A percentile compares a stretch with the other conserved stretches of the same genome.
Evolutionary conservation across 2,888 invertebrate species (phyloP).

Genomic region (Meliscaeva auricollis): DNA sequence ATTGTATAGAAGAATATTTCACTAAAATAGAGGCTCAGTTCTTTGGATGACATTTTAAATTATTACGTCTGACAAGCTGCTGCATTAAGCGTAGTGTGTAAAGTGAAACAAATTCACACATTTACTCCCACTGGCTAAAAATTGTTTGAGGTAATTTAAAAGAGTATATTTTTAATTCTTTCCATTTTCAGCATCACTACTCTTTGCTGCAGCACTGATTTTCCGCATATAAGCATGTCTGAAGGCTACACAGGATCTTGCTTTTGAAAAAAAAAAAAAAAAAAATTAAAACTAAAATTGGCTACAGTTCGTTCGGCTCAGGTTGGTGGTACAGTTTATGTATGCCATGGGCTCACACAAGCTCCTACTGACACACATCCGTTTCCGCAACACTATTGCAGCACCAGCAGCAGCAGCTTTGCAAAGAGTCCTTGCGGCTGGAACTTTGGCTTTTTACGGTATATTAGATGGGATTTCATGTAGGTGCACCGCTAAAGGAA

Average conservation of each 20-base stretch:
- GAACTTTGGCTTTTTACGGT: slow-evolving; percentile 28
- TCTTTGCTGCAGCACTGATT: slow-evolving; percentile 18
- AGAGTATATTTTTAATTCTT: slow-evolving; percentile 49
- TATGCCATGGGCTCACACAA: slow-evolving; percentile 60
- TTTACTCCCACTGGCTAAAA: slow-evolving; percentile 55
- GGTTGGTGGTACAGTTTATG: slow-evolving; percentile 7
- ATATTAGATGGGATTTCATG: slow-evolving; percentile 56
- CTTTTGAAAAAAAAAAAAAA: slow-evolving; percentile 42
- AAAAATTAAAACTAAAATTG: slow-evolving; percentile 48
- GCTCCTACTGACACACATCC: slow-evolving; percentile 56
- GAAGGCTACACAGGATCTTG: slow-evolving; percentile 19
- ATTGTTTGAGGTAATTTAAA: slow-evolving; percentile 64
- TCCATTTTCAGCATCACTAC: slow-evolving; percentile 44
- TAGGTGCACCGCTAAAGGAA: slow-evolving; percentile 1
- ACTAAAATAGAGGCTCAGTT: slow-evolving; percentile 51
- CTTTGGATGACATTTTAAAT: slow-evolving; percentile 53
- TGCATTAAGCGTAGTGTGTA: slow-evolving; percentile 17
- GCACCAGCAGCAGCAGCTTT: slow-evolving; percentile 27
- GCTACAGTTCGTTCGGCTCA: slow-evolving; percentile 50
- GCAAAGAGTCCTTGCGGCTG: slow-evolving; percentile 55
- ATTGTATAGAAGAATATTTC: not conserved
- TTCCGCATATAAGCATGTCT: slow-evolving; percentile 10
- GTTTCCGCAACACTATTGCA: slow-evolving; percentile 41
- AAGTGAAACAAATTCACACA: slow-evolving; percentile 61
- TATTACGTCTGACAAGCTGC: slow-evolving; percentile 46